Evolutionary conservation across 2,888 invertebrate species (phyloP).

Genomic region (Belgica antarctica): DNA sequence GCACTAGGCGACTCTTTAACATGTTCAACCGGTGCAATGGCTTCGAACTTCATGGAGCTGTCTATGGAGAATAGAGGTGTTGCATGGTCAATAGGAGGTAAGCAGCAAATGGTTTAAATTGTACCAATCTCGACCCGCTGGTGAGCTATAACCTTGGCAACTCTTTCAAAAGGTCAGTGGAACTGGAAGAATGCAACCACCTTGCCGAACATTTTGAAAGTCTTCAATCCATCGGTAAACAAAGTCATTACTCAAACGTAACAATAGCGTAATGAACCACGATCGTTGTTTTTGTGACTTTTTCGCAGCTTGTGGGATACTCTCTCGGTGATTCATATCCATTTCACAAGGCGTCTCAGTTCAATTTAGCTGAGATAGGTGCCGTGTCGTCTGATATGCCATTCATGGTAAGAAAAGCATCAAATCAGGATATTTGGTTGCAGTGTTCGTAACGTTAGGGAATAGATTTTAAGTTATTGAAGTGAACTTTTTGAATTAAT

Average conservation of each 20-base stretch:
- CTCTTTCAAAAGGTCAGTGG: constrained; percentile 50
- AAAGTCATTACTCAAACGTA: background rate
- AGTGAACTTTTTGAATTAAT: no score
- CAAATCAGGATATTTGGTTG: background rate
- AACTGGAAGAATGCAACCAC: constrained; percentile 56
- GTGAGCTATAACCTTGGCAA: constrained; percentile 49
- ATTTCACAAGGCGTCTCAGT: constrained; percentile 53
- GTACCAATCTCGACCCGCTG: constrained; percentile 54
- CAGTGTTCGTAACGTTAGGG: background rate
- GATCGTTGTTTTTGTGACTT: background rate
- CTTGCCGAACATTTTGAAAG: constrained; percentile 58
- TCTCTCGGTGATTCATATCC: constrained; percentile 55
- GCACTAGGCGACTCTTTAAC: constrained; percentile 60
- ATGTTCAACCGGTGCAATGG: constrained; percentile 55
- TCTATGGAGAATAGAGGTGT: constrained; percentile 53
- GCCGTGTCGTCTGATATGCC: constrained; percentile 58
- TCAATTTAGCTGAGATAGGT: constrained; percentile 59
- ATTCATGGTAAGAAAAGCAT: constrained; percentile 53
- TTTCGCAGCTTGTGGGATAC: constrained; percentile 56
- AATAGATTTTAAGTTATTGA: no score
- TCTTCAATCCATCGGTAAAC: constrained; percentile 58
- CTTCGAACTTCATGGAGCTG: constrained; percentile 53
- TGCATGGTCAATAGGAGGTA: constrained; percentile 52
- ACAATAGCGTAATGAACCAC: background rate
- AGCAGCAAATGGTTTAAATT: constrained; percentile 28